phyloP scores from a whole-genome alignment of 92 coral and sea anemone genomes.

The Paragorgia papillata region DNA sequence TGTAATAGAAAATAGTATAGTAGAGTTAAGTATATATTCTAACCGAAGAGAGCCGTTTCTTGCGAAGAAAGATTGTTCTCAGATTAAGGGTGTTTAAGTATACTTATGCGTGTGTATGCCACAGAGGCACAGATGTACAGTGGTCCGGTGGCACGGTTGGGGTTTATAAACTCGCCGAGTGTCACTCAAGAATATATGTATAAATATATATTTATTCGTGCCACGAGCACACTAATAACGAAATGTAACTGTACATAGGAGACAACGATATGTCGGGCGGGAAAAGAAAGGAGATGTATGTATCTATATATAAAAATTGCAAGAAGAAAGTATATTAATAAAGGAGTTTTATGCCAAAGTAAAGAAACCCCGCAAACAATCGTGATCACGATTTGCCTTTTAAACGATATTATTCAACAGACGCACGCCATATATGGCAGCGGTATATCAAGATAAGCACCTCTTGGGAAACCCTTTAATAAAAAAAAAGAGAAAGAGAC shows the following conservation, averaged over 20 bases:
- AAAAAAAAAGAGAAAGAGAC: neutral
- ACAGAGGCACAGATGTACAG: neutral
- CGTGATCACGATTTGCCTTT: constrained; percentile 30
- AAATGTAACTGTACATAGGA: neutral
- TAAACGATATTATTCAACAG: constrained; percentile 44
- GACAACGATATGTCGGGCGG: neutral
- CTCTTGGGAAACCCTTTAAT: constrained; percentile 3
- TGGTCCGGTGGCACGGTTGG: neutral
- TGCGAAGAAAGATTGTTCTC: neutral
- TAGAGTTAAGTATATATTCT: constrained; percentile 3
- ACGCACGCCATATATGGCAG: constrained; percentile 46
- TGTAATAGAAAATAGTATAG: neutral
- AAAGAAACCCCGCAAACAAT: constrained; percentile 34
- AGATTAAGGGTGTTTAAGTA: neutral
- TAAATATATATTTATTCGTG: constrained; percentile 17
- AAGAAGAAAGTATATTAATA: neutral
- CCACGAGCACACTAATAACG: neutral
- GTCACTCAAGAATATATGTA: no score
- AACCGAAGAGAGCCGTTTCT: neutral
- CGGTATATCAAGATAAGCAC: constrained; percentile 23
- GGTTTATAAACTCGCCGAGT: neutral
- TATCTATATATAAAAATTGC: neutral
- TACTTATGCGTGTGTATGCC: constrained; percentile 1
- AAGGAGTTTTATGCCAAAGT: constrained; percentile 11
- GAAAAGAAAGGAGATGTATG: neutral